Evolutionary conservation across 2,888 invertebrate species (phyloP).

Genomic region (Diarsia dahlii): DNA sequence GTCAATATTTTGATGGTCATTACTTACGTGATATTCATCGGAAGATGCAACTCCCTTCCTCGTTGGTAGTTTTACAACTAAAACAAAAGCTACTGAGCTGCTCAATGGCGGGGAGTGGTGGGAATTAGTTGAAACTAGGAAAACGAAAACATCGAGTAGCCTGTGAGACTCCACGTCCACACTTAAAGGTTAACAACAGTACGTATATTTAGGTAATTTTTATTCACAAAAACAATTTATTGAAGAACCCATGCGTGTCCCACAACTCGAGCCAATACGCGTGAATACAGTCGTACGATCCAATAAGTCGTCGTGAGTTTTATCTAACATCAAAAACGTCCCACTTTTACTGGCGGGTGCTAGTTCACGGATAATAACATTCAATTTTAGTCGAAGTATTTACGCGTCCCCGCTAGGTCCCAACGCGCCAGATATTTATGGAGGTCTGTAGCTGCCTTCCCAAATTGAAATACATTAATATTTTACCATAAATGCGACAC

Average conservation of each 20-base stretch:
- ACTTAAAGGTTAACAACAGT: background rate
- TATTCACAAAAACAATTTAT: conserved; percentile 1
- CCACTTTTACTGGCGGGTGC: conserved; percentile 70
- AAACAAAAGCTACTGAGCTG: too few species aligned
- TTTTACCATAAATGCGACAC: conserved; percentile 91
- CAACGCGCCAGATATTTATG: conserved; percentile 88
- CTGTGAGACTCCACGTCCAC: too few species aligned
- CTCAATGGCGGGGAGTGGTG: too few species aligned
- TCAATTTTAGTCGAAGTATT: conserved; percentile 89
- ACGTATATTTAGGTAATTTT: background rate
- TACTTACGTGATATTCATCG: background rate
- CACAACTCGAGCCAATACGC: conserved; percentile 31
- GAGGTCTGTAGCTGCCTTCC: conserved; percentile 88
- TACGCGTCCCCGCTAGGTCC: conserved; percentile 85
- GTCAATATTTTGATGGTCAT: conserved; percentile 9
- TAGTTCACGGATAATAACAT: conserved; percentile 87
- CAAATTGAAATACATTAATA: conserved; percentile 91
- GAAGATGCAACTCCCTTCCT: background rate
- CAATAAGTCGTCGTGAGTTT: conserved; percentile 65
- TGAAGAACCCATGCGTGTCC: background rate
- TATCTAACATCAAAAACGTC: conserved; percentile 71
- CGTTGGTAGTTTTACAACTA: too few species aligned
- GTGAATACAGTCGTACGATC: conserved; percentile 44
- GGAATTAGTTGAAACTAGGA: too few species aligned
- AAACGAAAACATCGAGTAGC: too few species aligned